A percentile compares a stretch with the other conserved stretches of the same genome.
These are phyloP conservation scores for Euura saliciscinereae DNA, from an alignment of 1,140 invertebrate genomes.

Conservation along the genomic window DNA sequence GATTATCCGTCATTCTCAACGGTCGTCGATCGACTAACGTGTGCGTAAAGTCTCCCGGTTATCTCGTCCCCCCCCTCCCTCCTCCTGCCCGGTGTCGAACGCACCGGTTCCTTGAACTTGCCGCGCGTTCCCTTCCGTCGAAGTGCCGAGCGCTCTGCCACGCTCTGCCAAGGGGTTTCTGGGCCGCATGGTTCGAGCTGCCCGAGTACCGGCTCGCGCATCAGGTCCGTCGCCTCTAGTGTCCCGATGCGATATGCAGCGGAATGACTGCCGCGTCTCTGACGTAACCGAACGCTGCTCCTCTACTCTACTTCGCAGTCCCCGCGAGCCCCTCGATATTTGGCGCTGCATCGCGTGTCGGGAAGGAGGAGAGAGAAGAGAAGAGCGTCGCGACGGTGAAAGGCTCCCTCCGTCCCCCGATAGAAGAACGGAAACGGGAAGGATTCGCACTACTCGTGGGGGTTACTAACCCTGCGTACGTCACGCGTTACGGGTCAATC, in stretches of 20 bases:
- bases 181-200: neutral
- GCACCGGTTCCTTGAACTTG: conserved; percentile 9
- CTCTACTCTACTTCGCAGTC: neutral
- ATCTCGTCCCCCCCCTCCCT: conserved; percentile 3
- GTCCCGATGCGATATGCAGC: conserved; percentile 5
- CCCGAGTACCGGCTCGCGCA: neutral
- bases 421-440: neutral
- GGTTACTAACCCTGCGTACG: conserved; percentile 4
- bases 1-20: too few relatives aligned
- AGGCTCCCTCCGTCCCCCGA: neutral
- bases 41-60: neutral
- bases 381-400: neutral
- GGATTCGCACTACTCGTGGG: neutral
- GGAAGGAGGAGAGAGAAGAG: neutral
- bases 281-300: neutral
- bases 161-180: too few relatives aligned
- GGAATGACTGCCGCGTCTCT: neutral
- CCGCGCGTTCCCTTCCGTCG: neutral
- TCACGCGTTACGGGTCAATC: neutral
- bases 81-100: conserved; percentile 8
- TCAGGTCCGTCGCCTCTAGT: neutral
- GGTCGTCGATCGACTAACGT: neutral
- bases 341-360: conserved; percentile 1
- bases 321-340: neutral
- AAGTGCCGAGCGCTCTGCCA: neutral